Base-by-base conservation (phyloP, 2,797 vertebrate species). In the Macrochelys suwanniensis region DNA sequence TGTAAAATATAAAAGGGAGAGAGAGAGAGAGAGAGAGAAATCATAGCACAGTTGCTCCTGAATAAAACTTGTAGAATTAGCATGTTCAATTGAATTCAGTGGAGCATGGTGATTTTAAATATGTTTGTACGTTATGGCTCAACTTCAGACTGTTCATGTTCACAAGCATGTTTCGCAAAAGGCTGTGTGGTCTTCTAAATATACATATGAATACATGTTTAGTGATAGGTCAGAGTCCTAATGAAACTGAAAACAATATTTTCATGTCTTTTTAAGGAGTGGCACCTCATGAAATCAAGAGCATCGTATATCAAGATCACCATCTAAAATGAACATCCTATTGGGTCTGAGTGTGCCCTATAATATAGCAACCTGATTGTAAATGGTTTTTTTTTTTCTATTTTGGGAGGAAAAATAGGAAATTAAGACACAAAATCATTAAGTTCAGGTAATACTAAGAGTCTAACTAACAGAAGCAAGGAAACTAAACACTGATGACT, bases 61-160 rank as follows among this genome's bases (percentile, higher is more conserved):
- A 49, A 87, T 74, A 50, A 93, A 93, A 85, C 26, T 81, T 92
- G 87, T 47, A 49, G 15, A 77, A 77, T 77, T 74, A 49, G 86
- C 87, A 96, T 10, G 42, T 25, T 77, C 56, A 88, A 65, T 91
- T 77, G 87, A 95, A 94, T 86, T 84, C 49, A 71, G 85, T 45
- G 51, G 49, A 89, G 26, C 45, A 86, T 28, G 21, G 3, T 59
- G 26, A 31, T 83, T 90, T 84, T 86, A 21, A 85, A 28, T 61
- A 68, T 6, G 2, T 65, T 12, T 13, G 71, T 78, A 47, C 77
- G 76, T 91, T 87, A 85, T 81, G 80, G 79, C n/a, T 80, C 6
- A 31, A 89, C 26, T 76, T 6, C 31, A 61, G 81, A 21, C 86
- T 31, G 16, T n/a, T 83, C 17, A 87, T 57, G 45, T 84, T 45